Evolutionary conservation across 2,797 vertebrate genomes (phyloP), one percentile per base, ranked within the genome.

Genomic region (Gouania willdenowi): DNA sequence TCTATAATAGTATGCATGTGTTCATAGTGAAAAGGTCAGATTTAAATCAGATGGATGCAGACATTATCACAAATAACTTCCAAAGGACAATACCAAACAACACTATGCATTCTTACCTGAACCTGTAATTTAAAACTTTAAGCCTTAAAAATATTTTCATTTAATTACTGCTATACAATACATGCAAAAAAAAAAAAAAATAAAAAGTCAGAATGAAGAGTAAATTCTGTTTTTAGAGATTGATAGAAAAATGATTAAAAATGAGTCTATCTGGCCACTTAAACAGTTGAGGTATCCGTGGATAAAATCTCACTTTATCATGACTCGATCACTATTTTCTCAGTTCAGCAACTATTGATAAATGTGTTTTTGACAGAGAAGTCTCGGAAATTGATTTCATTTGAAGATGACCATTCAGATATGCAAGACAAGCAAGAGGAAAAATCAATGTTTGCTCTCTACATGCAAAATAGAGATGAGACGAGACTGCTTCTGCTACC

Each of bases 361-460:
- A 57, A 72, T 33, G 32, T 59, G 52, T 57, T 67, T 46, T 24
- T 49, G 44, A 40, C 3, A 57, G 27, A 40, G 41, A 64, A 26
- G 26, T 41, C 3, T 8, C 25, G 37, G 36, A 41, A 74, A 86
- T 75, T 55, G 56, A 81, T 81, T 84, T 48, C 1, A 59, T 72
- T 79, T 66, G 62, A 37, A 72, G 77, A 77, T 75, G 53, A 78
- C 63, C 71, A 74, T 66, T 64, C 45, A 56, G 59, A 77, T 35
- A 54, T 58, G 39, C 39, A 57, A 57, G 38, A 26, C 40, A 61
- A 52, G 53, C 28, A 56, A 62, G 27, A 35, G 27, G 22, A 43
- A 20, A 65, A 66, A 86, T 84, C 60, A 50, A 76, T 82, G 41
- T 53, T 39, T 33, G 42, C 44, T 34, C 65, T 58, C 35, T 58